Base-by-base conservation (phyloP, 2,797 vertebrate species). In the Spinibarbus caldwelli region DNA sequence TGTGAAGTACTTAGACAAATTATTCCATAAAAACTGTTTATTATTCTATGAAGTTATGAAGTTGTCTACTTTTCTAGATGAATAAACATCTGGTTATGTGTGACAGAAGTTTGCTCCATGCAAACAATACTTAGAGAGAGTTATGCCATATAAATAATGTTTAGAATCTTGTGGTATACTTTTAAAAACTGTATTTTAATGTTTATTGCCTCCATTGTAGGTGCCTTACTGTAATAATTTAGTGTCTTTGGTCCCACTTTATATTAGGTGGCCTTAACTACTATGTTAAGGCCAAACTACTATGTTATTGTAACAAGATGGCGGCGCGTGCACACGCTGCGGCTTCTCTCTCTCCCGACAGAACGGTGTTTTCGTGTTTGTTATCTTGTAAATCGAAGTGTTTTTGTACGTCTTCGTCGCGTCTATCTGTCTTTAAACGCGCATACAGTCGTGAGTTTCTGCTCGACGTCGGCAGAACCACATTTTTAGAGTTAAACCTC, bases 51-150 rank as follows among this genome's bases (percentile, higher is more conserved):
- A 75, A 49, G 21, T 11, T 67, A 66, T 34, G 77, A 75, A 49
- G 26, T 19, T 45, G 54, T 41, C 75, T 80, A 36, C 59, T 64
- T 80, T 31, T 66, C 62, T 38, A 62, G 54, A 62, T 43, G 54
- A 78, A 21, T 62, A 78, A 62, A 62, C 76, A 78, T 78, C 76
- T 78, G 76, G 76, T 78, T 78, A 78, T 78, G 54, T 38, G 3
- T 78, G 76, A 78, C 36, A 78, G 76, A 43, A 4, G n/a, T 43
- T 43, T 62, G n/a, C 54, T 43, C 54, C n/a, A 62, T 19, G n/a
- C 38, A 43, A 78, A 62, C 54, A 43, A 78, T 78, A 15, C 36
- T 59, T 43, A 62, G 8, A 62, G 36, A 62, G 31, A 62, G 67
- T 41, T 72, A 54, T 21, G 67, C 26, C 54, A 21, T 82, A 5